A percentile compares a stretch with the other conserved stretches of the same genome.
These are phyloP conservation scores for Nyctibius bracteatus DNA, from an alignment of 2,113 vertebrate genomes.

Conservation along the genomic window DNA sequence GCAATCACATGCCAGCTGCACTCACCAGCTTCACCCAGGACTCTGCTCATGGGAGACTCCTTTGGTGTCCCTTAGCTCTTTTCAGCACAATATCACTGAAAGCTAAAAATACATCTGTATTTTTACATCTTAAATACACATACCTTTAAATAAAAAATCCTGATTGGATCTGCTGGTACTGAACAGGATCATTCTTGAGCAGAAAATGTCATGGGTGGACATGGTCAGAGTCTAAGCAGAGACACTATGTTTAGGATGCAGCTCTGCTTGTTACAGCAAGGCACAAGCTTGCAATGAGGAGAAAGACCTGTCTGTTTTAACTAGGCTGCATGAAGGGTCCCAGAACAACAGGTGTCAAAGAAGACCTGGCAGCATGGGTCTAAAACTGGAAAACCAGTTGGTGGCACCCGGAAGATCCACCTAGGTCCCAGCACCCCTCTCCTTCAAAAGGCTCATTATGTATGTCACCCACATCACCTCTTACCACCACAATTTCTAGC, in stretches of 20 bases:
- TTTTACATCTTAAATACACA: background rate
- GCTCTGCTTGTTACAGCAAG: background rate
- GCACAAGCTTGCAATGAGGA: accelerated
- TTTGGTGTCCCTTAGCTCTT: background rate
- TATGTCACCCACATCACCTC: background rate
- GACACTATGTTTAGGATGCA: accelerated
- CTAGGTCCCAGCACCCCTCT: accelerated
- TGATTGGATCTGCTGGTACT: background rate
- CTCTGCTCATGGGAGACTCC: accelerated
- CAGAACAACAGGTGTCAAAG: accelerated
- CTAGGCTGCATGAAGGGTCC: accelerated
- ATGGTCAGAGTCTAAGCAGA: accelerated
- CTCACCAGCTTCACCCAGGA: background rate
- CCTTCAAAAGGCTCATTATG: background rate
- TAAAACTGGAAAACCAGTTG: background rate
- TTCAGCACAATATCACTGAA: background rate
- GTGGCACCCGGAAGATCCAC: accelerated
- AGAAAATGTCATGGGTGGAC: accelerated
- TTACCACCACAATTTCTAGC: background rate
- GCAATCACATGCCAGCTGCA: too few relatives aligned
- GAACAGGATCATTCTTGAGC: background rate
- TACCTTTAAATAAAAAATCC: background rate
- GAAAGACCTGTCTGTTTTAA: background rate
- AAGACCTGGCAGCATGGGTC: background rate
- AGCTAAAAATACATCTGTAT: background rate